phyloP scores from a whole-genome alignment of 2,797 vertebrate genomes.

The Eutrigla gurnardus region DNA sequence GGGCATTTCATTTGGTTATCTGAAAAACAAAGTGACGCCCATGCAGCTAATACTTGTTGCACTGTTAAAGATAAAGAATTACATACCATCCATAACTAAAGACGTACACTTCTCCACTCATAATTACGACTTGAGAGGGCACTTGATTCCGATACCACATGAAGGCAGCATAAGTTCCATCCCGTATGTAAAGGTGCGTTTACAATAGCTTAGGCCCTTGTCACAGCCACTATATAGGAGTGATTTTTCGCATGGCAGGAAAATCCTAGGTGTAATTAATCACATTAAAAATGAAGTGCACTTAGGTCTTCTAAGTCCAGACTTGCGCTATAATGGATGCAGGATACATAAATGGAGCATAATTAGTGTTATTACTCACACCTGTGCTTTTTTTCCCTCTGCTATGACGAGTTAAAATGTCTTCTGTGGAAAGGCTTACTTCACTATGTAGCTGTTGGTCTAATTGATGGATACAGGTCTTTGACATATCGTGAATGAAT shows the following conservation, averaged over 20 bases:
- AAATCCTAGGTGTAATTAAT: constrained; percentile 43
- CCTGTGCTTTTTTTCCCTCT: constrained; percentile 17
- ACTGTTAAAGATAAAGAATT: too few relatives aligned
- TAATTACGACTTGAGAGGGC: too few relatives aligned
- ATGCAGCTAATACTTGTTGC: too few relatives aligned
- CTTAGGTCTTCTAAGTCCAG: constrained; percentile 20
- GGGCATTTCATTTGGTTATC: too few relatives aligned
- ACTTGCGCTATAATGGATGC: constrained; percentile 8
- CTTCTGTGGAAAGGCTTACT: neutral
- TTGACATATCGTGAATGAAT: neutral
- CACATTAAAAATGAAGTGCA: constrained; percentile 29
- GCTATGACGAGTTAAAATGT: constrained; percentile 25
- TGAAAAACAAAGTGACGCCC: too few relatives aligned
- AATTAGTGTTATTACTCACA: constrained; percentile 56
- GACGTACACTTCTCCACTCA: too few relatives aligned
- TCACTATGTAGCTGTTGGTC: neutral
- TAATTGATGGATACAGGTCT: neutral
- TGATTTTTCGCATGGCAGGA: constrained; percentile 14
- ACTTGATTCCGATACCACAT: too few relatives aligned
- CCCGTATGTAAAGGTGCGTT: neutral
- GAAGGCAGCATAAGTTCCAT: neutral
- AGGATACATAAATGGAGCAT: constrained; percentile 28
- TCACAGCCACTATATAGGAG: neutral
- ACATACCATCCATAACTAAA: too few relatives aligned
- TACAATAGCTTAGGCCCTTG: neutral